Evolutionary conservation across 1,140 invertebrate species (phyloP).

Genomic region (Microplitis mediator): DNA sequence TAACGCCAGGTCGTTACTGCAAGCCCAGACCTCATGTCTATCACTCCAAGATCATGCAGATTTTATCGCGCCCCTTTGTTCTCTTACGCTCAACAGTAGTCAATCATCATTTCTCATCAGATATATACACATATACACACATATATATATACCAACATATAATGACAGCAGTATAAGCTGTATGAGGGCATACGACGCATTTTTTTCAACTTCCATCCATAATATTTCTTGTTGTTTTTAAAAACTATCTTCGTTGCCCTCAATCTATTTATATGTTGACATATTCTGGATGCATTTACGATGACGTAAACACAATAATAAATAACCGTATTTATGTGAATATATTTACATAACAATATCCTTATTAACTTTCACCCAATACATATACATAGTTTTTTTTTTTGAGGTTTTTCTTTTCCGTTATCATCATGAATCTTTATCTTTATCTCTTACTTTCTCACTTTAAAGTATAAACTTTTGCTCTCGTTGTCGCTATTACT

Average conservation of each 20-base stretch:
- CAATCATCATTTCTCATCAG: neutral
- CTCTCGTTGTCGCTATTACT: neutral
- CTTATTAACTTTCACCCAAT: neutral
- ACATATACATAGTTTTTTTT: conserved; percentile 7
- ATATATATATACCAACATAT: too few species aligned
- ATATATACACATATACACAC: too few species aligned
- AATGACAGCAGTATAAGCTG: too few species aligned
- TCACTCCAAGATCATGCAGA: conserved; percentile 14
- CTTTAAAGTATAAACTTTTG: neutral
- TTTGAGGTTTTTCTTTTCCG: neutral
- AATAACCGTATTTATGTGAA: neutral
- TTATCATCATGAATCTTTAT: neutral
- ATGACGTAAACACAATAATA: neutral
- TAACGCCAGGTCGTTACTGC: neutral
- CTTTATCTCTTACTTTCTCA: too few species aligned
- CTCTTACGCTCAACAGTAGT: neutral
- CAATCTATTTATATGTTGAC: conserved; percentile 11
- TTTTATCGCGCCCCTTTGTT: conserved; percentile 2
- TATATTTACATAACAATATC: neutral
- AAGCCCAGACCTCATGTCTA: conserved; percentile 18
- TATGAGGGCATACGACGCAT: too few species aligned
- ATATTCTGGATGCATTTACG: neutral
- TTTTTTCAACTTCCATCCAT: neutral
- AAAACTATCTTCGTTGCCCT: neutral
- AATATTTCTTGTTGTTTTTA: neutral